A percentile compares a stretch with the other conserved stretches of the same genome.
These are phyloP conservation scores for Bombus affinis DNA, from an alignment of 1,140 invertebrate genomes.

Conservation along the genomic window DNA sequence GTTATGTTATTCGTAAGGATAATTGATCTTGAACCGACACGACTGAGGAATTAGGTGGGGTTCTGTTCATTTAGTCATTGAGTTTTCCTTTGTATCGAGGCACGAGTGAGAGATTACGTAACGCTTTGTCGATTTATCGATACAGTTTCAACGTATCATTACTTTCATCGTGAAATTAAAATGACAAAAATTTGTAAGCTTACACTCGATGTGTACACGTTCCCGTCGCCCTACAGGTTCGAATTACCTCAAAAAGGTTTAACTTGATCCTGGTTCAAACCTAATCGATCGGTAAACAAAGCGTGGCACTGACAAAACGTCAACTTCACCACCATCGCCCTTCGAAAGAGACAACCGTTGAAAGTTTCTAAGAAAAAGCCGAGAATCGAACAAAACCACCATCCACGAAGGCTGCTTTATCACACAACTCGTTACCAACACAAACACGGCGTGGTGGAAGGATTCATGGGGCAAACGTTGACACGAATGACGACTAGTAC, in stretches of 20 bases:
- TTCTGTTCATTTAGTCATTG: background rate
- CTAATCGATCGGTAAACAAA: too few species aligned
- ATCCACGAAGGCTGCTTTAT: conserved; percentile 1
- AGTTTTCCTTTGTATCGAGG: too few species aligned
- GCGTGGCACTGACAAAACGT: too few species aligned
- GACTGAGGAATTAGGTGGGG: background rate
- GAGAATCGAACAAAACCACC: background rate
- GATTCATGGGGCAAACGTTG: conserved; percentile 66
- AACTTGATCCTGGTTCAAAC: background rate
- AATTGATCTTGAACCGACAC: conserved; percentile 2
- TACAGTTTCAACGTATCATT: background rate
- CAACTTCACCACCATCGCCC: too few species aligned
- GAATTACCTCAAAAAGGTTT: background rate
- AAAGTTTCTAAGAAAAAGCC: background rate
- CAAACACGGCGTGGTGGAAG: conserved; percentile 26
- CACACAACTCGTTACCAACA: conserved; percentile 36
- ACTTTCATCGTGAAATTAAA: background rate
- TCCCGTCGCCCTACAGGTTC: too few species aligned
- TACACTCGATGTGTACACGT: too few species aligned
- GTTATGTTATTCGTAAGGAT: background rate
- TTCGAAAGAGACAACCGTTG: background rate
- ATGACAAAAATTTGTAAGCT: too few species aligned
- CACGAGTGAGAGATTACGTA: too few species aligned
- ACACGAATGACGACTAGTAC: conserved; percentile 80
- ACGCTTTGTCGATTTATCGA: too few species aligned